Evolutionary conservation across 1,140 invertebrate species (phyloP), one percentile per base, ranked within the genome.

Genomic region (Tetragonula clypearis): DNA sequence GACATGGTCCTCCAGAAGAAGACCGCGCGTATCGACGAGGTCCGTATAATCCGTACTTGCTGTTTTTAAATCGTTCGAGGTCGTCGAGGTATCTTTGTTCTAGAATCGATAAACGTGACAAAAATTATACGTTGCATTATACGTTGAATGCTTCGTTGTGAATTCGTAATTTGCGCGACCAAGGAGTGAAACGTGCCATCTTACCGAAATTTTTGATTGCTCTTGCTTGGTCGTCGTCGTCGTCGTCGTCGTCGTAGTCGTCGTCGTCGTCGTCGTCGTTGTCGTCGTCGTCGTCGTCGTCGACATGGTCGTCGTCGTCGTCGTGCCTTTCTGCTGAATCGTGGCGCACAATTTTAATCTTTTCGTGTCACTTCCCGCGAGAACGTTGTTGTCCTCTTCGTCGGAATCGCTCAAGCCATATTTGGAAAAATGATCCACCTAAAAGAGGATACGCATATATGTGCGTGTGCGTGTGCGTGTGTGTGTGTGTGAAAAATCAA

Each of bases 341-440:
- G 53, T 12, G 1, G 58, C 6, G 4, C 77, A 76, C 0, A 87
- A 86, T 71, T 95, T 95, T 4, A 93, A 58, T 86, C 93, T 94
- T 56, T 95, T 95, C 1, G 78, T 82, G 17, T 91, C 90, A 9
- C 91, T 92, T 60, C 92, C 91, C 30, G 88, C 79, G 49, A 88
- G 89, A 2, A 91, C 82, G n/a, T 92, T 93, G 75, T 96, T 96
- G 55, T 97, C 97, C 65, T 98, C 98, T 86, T 98, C 98, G 92
- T 99, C 98, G 0, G 97, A 98, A 91, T 99, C 98, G 81, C 97
- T 97, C 14, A 99, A 95, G 5, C 98, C 98, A 94, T 99, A 99
- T 93, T 99, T 99, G 1, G 98, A 99, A 94, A 99, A 99, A 95
- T 99, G 99, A 85, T 98, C 97, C 53, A 99, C 98, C 97, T 97